phyloP scores from a whole-genome alignment of 1,140 invertebrate species.

The Pseudoatta argentina region DNA sequence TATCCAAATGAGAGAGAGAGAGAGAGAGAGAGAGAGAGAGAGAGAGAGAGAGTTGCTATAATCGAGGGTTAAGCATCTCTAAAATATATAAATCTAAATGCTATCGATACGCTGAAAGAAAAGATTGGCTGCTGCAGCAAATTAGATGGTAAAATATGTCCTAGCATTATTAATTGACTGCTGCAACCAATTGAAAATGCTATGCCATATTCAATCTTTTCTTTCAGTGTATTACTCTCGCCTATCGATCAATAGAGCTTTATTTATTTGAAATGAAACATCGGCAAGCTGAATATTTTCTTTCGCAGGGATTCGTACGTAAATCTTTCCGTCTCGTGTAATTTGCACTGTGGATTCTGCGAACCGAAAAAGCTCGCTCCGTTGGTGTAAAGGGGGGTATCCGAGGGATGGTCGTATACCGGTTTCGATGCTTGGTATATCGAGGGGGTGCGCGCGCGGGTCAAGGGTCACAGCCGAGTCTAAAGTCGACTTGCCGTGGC shows the following conservation, averaged over 20 bases:
- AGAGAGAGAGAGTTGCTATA: no score
- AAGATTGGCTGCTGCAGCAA: no score
- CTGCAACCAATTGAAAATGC: no score
- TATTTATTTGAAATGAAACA: neutral
- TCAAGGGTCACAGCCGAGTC: slow-evolving; percentile 49
- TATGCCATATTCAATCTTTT: no score
- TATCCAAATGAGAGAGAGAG: no score
- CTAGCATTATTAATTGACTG: no score
- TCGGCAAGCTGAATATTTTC: neutral
- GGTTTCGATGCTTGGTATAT: slow-evolving; percentile 14
- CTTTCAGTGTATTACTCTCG: neutral
- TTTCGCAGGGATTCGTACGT: neutral
- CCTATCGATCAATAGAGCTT: neutral
- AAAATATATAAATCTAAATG: no score
- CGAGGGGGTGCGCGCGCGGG: slow-evolving; percentile 37
- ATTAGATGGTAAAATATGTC: no score
- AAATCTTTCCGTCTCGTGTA: neutral
- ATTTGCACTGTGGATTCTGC: slow-evolving; percentile 20
- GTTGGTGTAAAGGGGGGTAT: neutral
- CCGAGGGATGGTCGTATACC: slow-evolving; percentile 55
- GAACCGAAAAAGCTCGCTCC: slow-evolving; percentile 3
- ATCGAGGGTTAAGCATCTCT: no score
- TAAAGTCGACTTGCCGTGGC: slow-evolving; percentile 44
- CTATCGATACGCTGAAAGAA: no score
- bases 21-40: no score